Base-by-base conservation (phyloP, 2,797 vertebrate species). In the Valencia hispanica region DNA sequence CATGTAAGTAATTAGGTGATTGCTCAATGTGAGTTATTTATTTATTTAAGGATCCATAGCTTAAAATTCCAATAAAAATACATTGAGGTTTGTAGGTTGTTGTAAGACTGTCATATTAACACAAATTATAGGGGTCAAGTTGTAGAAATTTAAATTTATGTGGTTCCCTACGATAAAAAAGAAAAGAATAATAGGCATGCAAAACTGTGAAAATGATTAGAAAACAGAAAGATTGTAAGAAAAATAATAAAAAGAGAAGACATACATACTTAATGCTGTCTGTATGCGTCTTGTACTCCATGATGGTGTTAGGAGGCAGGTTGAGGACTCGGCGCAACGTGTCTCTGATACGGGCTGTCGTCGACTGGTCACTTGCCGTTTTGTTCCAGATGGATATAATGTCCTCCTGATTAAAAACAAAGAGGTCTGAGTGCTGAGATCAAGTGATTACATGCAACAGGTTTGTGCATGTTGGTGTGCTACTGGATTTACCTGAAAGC, bases 381-480 rank as follows among this genome's bases (percentile, higher is more conserved):
- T 96, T 97, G 90, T 97, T 97, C 96, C 96, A 97, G 87, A 96
- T 96, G 70, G 96, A 96, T 75, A 97, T 96, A 0, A 96, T 96
- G 83, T 97, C 96, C 89, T 96, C 96, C 96, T 96, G 88, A 15
- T 75, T 69, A 18, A 48, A 36, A 34, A 61, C 14, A 78, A 5
- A 25, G 0, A 57, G 3, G 39, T 77, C 5, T 84, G 57, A 84
- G 53, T 47, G 0, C 30, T 39, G 8, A 50, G 27, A 43, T 9
- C 7, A 51, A 10, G 36, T 4, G 51, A n/a, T 6, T 39, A n/a
- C 12, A 34, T 34, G 5, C 14, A 74, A 66, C 30, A 12, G 34
- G 30, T 4, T 18, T 1, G 55, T 2, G 27, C 4, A 17, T 5
- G 47, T 1, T 39, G 25, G 32, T 73, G 12, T 57, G 12, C 30